Evolutionary conservation across 2,888 invertebrate species (phyloP).

Genomic region (Mythimna albipuncta): DNA sequence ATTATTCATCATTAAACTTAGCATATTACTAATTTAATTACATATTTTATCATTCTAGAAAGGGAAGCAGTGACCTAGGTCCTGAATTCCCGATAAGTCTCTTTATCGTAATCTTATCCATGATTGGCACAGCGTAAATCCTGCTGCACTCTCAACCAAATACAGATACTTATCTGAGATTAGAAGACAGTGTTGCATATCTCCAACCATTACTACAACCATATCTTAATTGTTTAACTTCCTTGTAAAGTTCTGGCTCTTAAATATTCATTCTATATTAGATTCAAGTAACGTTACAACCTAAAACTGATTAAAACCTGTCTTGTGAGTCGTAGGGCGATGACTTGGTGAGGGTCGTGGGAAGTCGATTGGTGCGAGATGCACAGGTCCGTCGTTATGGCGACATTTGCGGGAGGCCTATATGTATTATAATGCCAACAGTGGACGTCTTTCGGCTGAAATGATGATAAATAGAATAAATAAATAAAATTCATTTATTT

Average conservation of each 20-base stretch:
- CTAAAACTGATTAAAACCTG: too few relatives aligned
- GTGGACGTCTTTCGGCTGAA: too few relatives aligned
- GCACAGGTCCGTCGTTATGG: too few relatives aligned
- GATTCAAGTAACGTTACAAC: too few relatives aligned
- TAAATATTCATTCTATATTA: too few relatives aligned
- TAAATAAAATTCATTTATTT: too few relatives aligned
- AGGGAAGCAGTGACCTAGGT: not conserved
- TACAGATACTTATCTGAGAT: conserved; percentile 1
- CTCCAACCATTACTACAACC: not conserved
- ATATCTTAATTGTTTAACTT: conserved; percentile 10
- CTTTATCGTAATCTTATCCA: not conserved
- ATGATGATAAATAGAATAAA: too few relatives aligned
- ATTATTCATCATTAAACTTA: not conserved
- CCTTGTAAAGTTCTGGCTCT: not conserved
- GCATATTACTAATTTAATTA: not conserved
- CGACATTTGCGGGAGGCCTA: too few relatives aligned
- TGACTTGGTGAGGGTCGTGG: too few relatives aligned
- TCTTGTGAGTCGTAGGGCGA: too few relatives aligned
- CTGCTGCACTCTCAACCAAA: not conserved
- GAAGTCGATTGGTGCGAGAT: too few relatives aligned
- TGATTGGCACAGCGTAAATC: not conserved
- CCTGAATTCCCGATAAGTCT: not conserved
- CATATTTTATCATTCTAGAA: not conserved
- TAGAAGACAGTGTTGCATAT: conserved; percentile 3
- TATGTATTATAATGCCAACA: too few relatives aligned